Evolutionary conservation across 2,797 vertebrate species (phyloP).

Genomic region (Tokudaia tokunoshimensis): DNA sequence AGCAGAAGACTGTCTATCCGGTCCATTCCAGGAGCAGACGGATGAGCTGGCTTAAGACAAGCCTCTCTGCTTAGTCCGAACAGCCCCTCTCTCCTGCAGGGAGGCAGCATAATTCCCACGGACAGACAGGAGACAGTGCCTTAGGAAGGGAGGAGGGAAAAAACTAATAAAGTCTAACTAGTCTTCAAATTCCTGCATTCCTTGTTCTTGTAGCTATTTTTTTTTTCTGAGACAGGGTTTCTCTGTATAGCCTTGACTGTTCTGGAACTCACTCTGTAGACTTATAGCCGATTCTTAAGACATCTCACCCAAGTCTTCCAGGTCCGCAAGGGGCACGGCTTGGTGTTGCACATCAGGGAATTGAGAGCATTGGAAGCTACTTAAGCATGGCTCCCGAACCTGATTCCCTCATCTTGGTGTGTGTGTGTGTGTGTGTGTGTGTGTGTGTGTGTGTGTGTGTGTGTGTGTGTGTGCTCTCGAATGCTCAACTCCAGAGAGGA

Average conservation of each 20-base stretch:
- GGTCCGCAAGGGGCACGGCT: background rate
- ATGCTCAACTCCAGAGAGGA: background rate
- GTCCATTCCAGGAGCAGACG: background rate
- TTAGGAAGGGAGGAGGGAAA: background rate
- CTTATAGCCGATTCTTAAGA: background rate
- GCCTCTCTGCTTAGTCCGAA: background rate
- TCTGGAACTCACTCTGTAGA: too few relatives aligned
- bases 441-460: background rate
- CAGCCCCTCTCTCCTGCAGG: background rate
- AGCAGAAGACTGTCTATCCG: background rate
- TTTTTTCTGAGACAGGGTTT: too few relatives aligned
- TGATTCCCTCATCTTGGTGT: slow-evolving; percentile 1
- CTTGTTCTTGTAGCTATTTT: background rate
- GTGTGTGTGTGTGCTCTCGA: background rate
- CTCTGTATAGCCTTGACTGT: too few relatives aligned
- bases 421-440: background rate
- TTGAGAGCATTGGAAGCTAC: accelerated
- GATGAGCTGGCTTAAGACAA: accelerated
- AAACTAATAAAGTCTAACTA: background rate
- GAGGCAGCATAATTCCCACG: accelerated
- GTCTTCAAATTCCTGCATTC: background rate
- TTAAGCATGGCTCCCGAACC: background rate
- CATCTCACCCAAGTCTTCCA: accelerated
- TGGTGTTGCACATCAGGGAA: background rate
- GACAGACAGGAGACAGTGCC: background rate